Evolutionary conservation across 2,888 invertebrate species (phyloP).

Genomic region (Sycophila texana): DNA sequence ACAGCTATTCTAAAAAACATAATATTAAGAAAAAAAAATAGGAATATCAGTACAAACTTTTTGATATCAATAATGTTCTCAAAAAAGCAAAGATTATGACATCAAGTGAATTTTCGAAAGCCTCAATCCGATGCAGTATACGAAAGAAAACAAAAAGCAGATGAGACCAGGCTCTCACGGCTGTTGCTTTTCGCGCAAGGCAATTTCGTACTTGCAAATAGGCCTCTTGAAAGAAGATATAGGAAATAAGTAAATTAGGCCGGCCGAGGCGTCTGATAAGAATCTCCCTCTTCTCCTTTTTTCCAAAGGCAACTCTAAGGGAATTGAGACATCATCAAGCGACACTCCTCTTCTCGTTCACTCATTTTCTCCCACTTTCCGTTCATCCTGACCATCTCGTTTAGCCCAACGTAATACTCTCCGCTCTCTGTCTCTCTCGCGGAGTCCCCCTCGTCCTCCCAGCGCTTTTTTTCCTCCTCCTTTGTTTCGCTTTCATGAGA

Average conservation of each 20-base stretch:
- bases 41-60: no score
- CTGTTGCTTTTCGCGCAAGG: constrained; percentile 45
- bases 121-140: no score
- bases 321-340: constrained; percentile 72
- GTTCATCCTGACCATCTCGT: constrained; percentile 58
- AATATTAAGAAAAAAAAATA: background rate
- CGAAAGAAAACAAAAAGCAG: no score
- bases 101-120: no score
- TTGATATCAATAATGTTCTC: no score
- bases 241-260: constrained; percentile 88
- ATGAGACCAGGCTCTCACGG: no score
- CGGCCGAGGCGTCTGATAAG: constrained; percentile 81
- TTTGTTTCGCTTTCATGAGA: constrained; percentile 72
- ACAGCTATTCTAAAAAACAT: background rate
- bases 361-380: constrained; percentile 56
- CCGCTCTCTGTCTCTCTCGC: constrained; percentile 33
- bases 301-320: constrained; percentile 64
- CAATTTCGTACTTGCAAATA: constrained; percentile 79
- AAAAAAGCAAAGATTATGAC: no score
- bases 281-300: constrained; percentile 78
- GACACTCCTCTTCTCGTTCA: constrained; percentile 61
- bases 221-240: constrained; percentile 81
- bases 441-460: background rate
- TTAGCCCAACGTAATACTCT: constrained; percentile 67
- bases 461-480: constrained; percentile 57